Percentiles rank a stretch among this genome's conserved stretches.
phyloP scores from a whole-genome alignment of 2,888 invertebrate genomes.

The Sphecodes monilicornis region DNA sequence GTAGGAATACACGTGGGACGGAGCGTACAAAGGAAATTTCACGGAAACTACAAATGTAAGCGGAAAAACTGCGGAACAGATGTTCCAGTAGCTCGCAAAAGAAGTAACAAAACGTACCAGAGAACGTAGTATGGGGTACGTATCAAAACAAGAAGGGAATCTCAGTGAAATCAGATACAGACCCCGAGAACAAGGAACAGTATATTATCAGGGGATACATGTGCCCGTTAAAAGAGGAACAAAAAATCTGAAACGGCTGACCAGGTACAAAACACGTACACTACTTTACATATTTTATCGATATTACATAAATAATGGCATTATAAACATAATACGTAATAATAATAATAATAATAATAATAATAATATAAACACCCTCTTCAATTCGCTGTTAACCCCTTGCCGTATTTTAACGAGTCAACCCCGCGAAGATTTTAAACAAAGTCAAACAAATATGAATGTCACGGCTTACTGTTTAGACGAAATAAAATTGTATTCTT shows the following conservation, averaged over 20 bases:
- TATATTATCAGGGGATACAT: conserved; percentile 2
- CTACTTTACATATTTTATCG: not conserved
- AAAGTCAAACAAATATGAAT: too few species aligned
- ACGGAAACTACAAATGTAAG: not conserved
- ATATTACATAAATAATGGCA: not conserved
- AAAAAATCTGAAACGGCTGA: not conserved
- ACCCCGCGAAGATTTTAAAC: too few species aligned
- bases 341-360: too few species aligned
- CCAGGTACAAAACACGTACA: not conserved
- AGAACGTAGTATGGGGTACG: not conserved
- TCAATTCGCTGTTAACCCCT: not conserved
- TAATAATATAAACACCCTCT: not conserved
- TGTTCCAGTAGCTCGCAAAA: not conserved
- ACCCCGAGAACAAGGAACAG: not conserved
- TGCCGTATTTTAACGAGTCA: too few species aligned
- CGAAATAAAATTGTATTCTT: too few species aligned
- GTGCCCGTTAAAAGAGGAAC: not conserved
- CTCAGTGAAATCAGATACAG: conserved; percentile 15
- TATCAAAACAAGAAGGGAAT: not conserved
- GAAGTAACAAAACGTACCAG: not conserved
- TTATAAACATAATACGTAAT: too few species aligned
- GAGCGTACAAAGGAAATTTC: not conserved
- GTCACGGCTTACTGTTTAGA: too few species aligned
- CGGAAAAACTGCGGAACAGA: not conserved
- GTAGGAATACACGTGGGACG: not conserved